Conservation (phyloP, 2,888 invertebrate species). For the Tholera decimalis region DNA sequence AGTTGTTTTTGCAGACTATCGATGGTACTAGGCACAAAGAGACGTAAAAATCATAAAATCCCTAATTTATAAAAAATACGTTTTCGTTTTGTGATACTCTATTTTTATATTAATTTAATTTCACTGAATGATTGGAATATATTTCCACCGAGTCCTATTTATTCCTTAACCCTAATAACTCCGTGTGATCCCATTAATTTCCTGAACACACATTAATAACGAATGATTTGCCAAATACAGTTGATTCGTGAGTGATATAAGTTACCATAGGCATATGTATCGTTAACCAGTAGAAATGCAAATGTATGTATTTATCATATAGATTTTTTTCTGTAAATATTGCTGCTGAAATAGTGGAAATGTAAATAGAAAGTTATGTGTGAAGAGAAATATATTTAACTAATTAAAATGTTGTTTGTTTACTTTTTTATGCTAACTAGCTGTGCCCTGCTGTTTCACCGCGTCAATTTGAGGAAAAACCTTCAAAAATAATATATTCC, state of each 20-base stretch:
- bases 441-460: too few relatives aligned
- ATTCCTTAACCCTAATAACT: constrained; percentile 70
- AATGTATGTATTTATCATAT: constrained; percentile 73
- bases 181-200: constrained; percentile 64
- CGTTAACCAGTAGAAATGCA: constrained; percentile 70
- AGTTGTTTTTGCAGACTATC: not conserved
- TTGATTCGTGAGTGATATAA: constrained; percentile 87
- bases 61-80: constrained; percentile 47
- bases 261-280: constrained; percentile 85
- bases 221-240: constrained; percentile 75
- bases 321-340: constrained; percentile 83
- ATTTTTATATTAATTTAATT: constrained; percentile 69
- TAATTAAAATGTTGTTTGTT: constrained; percentile 49
- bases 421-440: not conserved
- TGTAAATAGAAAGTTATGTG: constrained; percentile 86
- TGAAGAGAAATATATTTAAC: constrained; percentile 79
- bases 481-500: too few relatives aligned
- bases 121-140: constrained; percentile 71
- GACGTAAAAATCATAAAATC: not conserved
- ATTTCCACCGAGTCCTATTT: constrained; percentile 82
- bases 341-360: constrained; percentile 75
- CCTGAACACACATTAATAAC: constrained; percentile 44
- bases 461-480: too few relatives aligned
- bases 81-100: constrained; percentile 82
- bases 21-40: not conserved